These are phyloP conservation scores for Conomelus anceps DNA, from an alignment of 2,888 invertebrate genomes.

Conservation along the genomic window DNA sequence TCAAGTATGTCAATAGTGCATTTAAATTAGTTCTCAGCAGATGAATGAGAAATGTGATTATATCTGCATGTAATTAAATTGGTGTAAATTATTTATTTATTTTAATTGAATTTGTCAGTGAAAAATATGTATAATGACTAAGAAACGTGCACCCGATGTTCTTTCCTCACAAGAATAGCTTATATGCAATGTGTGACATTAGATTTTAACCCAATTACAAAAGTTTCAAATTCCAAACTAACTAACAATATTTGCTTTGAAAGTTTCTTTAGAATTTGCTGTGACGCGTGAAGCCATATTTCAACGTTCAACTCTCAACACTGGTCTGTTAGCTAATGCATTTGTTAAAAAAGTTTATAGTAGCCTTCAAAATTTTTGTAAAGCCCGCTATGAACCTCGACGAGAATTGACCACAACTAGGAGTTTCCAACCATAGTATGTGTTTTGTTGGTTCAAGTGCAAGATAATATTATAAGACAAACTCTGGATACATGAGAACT, in stretches of 20 bases:
- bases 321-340: background rate
- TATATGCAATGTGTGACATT: too few relatives aligned
- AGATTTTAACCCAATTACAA: too few relatives aligned
- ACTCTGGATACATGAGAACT: background rate
- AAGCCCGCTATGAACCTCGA: background rate
- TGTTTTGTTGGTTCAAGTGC: background rate
- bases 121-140: too few relatives aligned
- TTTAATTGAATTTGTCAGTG: too few relatives aligned
- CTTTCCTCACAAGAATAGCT: too few relatives aligned
- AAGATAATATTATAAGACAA: background rate
- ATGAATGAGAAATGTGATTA: too few relatives aligned
- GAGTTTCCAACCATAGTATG: background rate
- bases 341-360: background rate
- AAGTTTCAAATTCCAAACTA: background rate
- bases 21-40: too few relatives aligned
- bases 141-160: too few relatives aligned
- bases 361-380: background rate
- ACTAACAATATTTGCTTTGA: background rate
- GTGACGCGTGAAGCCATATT: background rate
- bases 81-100: too few relatives aligned
- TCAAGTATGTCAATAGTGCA: too few relatives aligned
- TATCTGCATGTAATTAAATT: too few relatives aligned
- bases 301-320: background rate
- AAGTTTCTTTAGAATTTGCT: background rate
- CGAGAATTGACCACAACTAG: background rate